These are phyloP conservation scores for Agrypnia vestita DNA, from an alignment of 1,140 invertebrate species.

Conservation along the genomic window DNA sequence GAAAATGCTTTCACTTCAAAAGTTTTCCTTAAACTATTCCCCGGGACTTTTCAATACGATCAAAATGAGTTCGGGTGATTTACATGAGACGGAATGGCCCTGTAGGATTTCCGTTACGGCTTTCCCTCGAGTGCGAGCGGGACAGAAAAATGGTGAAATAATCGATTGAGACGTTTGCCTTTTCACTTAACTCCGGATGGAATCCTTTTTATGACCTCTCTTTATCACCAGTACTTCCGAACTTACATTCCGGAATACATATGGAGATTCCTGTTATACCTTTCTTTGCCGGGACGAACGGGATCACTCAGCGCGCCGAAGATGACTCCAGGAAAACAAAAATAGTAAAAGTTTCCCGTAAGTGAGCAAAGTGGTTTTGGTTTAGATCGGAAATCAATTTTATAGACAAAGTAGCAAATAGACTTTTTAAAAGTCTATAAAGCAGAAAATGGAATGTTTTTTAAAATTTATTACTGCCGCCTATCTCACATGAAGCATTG, in stretches of 20 bases:
- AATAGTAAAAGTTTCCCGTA: background rate
- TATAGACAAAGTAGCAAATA: slow-evolving; percentile 22
- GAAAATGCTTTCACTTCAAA: slow-evolving; percentile 35
- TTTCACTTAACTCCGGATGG: slow-evolving; percentile 61
- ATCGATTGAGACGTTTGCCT: slow-evolving; percentile 61
- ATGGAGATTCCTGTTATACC: slow-evolving; percentile 50
- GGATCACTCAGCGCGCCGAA: slow-evolving; percentile 15
- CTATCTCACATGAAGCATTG: too few relatives aligned
- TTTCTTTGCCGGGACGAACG: background rate
- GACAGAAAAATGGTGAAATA: slow-evolving; percentile 60
- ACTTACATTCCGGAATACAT: slow-evolving; percentile 38
- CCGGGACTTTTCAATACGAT: slow-evolving; percentile 49
- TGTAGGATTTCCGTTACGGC: slow-evolving; percentile 42
- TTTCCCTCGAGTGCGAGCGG: slow-evolving; percentile 23
- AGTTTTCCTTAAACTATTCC: slow-evolving; percentile 51
- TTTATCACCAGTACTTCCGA: slow-evolving; percentile 57
- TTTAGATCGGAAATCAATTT: slow-evolving; percentile 19
- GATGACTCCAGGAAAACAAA: background rate
- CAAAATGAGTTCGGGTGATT: slow-evolving; percentile 52
- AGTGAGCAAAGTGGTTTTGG: slow-evolving; percentile 8
- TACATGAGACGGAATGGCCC: slow-evolving; percentile 49
- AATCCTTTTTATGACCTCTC: slow-evolving; percentile 60
- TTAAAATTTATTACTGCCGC: too few relatives aligned
- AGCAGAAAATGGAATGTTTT: too few relatives aligned
- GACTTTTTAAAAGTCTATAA: too few relatives aligned